Conservation (phyloP, 2,888 invertebrate species). For the Aphidius colemani region DNA sequence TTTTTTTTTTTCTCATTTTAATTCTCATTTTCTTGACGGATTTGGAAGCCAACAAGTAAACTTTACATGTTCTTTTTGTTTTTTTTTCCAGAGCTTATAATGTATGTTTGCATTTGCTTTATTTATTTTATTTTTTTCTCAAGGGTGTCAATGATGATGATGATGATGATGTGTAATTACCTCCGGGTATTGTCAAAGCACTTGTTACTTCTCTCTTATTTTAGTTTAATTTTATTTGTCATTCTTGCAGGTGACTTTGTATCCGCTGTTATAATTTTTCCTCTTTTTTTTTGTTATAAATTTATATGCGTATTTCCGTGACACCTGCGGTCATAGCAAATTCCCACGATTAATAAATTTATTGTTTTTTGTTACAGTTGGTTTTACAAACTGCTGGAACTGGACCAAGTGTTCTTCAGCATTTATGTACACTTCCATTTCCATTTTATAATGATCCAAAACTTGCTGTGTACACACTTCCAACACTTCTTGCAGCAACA, state of each 20-base stretch:
- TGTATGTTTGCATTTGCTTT: slow-evolving; percentile 4
- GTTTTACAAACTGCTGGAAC: slow-evolving; percentile 73
- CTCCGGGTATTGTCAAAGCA: slow-evolving; percentile 1
- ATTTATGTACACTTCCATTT: slow-evolving; percentile 82
- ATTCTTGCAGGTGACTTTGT: slow-evolving; percentile 43
- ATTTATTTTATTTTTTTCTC: slow-evolving; percentile 10
- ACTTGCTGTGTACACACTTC: slow-evolving; percentile 75
- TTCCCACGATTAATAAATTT: slow-evolving; percentile 25
- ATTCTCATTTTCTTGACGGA: slow-evolving; percentile 15
- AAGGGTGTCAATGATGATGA: slow-evolving; percentile 7
- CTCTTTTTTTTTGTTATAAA: background rate
- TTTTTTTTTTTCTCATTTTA: slow-evolving; percentile 4
- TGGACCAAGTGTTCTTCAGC: slow-evolving; percentile 80
- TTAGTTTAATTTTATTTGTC: slow-evolving; percentile 4
- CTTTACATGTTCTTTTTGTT: slow-evolving; percentile 1
- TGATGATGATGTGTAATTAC: slow-evolving; percentile 11
- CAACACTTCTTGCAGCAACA: slow-evolving; percentile 77
- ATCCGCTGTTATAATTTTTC: slow-evolving; percentile 32
- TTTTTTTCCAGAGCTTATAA: slow-evolving; percentile 5
- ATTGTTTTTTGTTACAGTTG: slow-evolving; percentile 63
- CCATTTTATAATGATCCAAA: slow-evolving; percentile 80
- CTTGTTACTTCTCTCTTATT: background rate
- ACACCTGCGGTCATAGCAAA: slow-evolving; percentile 42
- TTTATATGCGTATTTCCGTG: slow-evolving; percentile 36
- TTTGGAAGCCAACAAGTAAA: background rate